Evolutionary conservation across 1,140 invertebrate species (phyloP).

Genomic region (Ceratoteleas bidentatus): DNA sequence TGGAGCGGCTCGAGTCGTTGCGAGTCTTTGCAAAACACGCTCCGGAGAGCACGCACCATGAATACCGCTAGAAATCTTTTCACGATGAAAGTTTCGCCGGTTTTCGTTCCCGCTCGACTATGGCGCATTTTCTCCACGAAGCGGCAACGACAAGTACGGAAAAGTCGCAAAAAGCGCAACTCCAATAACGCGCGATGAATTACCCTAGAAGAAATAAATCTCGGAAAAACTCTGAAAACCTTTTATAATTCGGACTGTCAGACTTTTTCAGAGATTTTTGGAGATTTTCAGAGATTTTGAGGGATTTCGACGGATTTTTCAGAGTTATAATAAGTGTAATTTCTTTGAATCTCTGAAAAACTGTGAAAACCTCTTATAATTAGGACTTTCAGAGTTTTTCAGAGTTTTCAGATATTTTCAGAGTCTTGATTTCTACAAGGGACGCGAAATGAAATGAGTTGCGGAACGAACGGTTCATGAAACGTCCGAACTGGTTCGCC

Average conservation of each 20-base stretch:
- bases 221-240: too few species aligned
- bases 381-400: too few species aligned
- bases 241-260: too few species aligned
- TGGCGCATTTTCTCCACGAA: conserved; percentile 39
- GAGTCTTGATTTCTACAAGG: too few species aligned
- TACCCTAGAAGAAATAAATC: too few species aligned
- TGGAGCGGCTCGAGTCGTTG: conserved; percentile 41
- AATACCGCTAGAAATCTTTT: conserved; percentile 63
- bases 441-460: background rate
- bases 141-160: conserved; percentile 11
- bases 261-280: too few species aligned
- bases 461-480: background rate
- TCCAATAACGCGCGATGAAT: background rate
- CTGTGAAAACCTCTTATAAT: too few species aligned
- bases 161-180: background rate
- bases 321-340: too few species aligned
- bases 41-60: conserved; percentile 57
- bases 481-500: background rate
- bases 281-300: too few species aligned
- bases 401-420: too few species aligned
- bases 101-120: conserved; percentile 38
- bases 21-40: conserved; percentile 48
- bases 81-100: conserved; percentile 51
- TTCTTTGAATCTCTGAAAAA: too few species aligned
- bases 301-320: too few species aligned